Evolutionary conservation across 2,113 vertebrate genomes (phyloP).

Genomic region (Mesoclemmys tuberculata): DNA sequence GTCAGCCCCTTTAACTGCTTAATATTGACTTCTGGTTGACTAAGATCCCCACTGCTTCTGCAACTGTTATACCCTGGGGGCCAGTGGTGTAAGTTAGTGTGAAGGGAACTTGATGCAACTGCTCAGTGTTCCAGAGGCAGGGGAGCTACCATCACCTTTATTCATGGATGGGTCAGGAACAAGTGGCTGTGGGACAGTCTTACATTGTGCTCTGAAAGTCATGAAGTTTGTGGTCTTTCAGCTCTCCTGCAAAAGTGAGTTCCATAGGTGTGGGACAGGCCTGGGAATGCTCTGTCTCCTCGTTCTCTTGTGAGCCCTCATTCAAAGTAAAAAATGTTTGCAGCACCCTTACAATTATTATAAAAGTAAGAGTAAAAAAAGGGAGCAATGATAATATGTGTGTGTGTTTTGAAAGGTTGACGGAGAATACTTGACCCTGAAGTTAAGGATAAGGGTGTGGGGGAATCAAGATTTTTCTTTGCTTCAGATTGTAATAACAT

Average conservation of each 20-base stretch:
- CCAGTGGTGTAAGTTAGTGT: neutral
- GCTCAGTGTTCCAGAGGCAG: neutral
- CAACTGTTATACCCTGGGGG: rapidly evolving
- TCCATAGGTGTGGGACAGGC: rapidly evolving
- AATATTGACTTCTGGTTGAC: too few species aligned
- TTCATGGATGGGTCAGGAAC: neutral
- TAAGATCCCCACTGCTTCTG: too few species aligned
- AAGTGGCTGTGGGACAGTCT: neutral
- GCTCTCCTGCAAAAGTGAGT: neutral
- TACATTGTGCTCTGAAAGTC: neutral
- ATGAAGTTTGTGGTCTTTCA: neutral
- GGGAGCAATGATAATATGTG: neutral
- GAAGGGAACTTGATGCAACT: neutral
- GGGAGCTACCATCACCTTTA: neutral
- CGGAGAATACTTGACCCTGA: neutral
- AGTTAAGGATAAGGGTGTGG: neutral
- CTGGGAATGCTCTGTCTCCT: neutral
- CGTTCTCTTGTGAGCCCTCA: neutral
- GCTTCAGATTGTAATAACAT: neutral
- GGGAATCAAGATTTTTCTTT: neutral
- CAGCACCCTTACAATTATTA: neutral
- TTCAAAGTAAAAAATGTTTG: neutral
- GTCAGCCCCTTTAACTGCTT: too few species aligned
- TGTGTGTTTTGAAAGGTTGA: neutral
- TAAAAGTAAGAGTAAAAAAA: neutral